Conservation (phyloP, 2,797 vertebrate genomes). For the Neoniphon sammara region DNA sequence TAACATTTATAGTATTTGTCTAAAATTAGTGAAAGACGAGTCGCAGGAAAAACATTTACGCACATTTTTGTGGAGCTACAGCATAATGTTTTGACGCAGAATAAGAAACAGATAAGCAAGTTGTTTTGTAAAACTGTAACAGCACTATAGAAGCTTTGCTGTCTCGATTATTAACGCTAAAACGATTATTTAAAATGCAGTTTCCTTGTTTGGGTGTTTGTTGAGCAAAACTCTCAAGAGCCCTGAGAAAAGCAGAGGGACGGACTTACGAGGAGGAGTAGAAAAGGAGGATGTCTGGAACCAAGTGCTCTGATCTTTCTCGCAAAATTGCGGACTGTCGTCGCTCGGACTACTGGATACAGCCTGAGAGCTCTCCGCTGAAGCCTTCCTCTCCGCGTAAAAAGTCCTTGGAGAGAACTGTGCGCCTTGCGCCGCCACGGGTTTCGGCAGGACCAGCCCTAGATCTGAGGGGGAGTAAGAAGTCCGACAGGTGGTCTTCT, state of each 20-base stretch:
- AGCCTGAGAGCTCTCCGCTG: constrained; percentile 74
- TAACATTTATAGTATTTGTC: background rate
- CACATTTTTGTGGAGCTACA: background rate
- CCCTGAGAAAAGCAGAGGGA: constrained; percentile 9
- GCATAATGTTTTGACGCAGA: background rate
- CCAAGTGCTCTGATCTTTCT: constrained; percentile 86
- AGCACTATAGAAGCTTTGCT: background rate
- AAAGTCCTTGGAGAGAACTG: constrained; percentile 82
- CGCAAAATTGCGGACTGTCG: constrained; percentile 81
- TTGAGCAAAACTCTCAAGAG: background rate
- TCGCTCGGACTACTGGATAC: constrained; percentile 77
- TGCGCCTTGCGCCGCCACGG: constrained; percentile 60
- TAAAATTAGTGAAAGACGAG: background rate
- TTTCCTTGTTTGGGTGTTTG: background rate
- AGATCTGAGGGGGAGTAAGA: constrained; percentile 68
- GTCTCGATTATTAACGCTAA: background rate
- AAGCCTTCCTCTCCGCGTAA: constrained; percentile 78
- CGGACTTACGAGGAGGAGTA: constrained; percentile 86
- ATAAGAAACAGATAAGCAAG: too few relatives aligned
- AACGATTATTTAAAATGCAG: background rate
- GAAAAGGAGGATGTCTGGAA: constrained; percentile 81
- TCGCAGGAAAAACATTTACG: background rate
- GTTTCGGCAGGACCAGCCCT: constrained; percentile 58
- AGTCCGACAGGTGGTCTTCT: constrained; percentile 83
- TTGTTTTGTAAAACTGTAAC: too few relatives aligned